These are phyloP conservation scores for Orthonevra nobilis DNA, from an alignment of 2,888 invertebrate species.

Conservation along the genomic window DNA sequence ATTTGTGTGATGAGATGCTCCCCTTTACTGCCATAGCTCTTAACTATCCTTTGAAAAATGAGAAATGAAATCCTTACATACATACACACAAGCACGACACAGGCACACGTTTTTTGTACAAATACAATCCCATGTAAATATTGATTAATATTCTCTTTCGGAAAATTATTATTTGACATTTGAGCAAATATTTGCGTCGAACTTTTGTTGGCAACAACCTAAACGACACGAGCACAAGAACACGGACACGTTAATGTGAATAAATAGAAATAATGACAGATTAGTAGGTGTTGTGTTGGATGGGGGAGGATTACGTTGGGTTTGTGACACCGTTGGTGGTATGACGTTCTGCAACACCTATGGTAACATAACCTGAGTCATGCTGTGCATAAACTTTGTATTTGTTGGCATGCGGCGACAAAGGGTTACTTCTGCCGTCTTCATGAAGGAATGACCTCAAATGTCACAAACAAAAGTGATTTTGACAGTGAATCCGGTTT, in stretches of 20 bases:
- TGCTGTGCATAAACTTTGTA: too few relatives aligned
- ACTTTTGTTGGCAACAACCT: not conserved
- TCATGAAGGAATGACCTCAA: too few relatives aligned
- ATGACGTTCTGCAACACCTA: too few relatives aligned
- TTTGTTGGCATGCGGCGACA: too few relatives aligned
- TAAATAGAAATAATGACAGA: slow-evolving; percentile 1
- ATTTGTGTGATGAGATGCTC: slow-evolving; percentile 14
- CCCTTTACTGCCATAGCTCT: slow-evolving; percentile 6
- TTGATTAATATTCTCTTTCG: slow-evolving; percentile 49
- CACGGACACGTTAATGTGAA: not conserved
- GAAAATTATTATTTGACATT: slow-evolving; percentile 42
- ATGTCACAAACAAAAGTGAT: too few relatives aligned
- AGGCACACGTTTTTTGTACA: not conserved
- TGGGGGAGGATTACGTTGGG: too few relatives aligned
- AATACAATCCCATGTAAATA: slow-evolving; percentile 50
- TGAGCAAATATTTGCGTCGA: slow-evolving; percentile 26
- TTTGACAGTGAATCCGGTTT: too few relatives aligned
- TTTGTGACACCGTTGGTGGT: too few relatives aligned
- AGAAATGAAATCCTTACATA: slow-evolving; percentile 15
- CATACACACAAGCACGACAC: not conserved
- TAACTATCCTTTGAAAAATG: slow-evolving; percentile 37
- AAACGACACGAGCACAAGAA: not conserved
- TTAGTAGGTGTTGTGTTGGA: too few relatives aligned
- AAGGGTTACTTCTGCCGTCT: too few relatives aligned
- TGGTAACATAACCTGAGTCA: too few relatives aligned